These are phyloP conservation scores for Syndactyla subalaris DNA, from an alignment of 2,797 vertebrate species.

Conservation along the genomic window DNA sequence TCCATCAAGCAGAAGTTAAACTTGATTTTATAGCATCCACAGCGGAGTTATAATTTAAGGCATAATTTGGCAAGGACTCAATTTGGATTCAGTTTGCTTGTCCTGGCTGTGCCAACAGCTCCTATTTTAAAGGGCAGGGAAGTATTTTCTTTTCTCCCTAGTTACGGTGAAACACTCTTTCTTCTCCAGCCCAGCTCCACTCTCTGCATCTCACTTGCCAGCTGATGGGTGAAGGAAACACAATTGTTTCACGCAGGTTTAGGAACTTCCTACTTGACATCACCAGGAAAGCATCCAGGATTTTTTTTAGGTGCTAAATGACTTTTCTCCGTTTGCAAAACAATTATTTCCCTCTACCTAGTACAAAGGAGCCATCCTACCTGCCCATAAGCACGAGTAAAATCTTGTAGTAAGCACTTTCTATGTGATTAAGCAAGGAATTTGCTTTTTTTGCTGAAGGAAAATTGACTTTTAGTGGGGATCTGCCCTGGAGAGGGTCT, in stretches of 20 bases:
- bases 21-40: constrained; percentile 45
- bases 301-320: neutral
- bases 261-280: neutral
- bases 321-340: neutral
- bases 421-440: neutral
- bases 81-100: constrained; percentile 29
- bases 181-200: neutral
- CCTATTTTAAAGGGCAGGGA: constrained; percentile 57
- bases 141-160: constrained; percentile 52
- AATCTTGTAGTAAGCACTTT: neutral
- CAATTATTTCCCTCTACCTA: neutral
- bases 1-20: constrained; percentile 61
- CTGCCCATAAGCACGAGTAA: neutral
- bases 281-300: neutral
- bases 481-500: neutral
- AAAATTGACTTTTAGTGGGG: neutral
- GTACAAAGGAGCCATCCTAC: neutral
- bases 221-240: neutral
- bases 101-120: constrained; percentile 42
- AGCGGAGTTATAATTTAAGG: constrained; percentile 62
- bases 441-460: neutral
- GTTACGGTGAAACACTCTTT: neutral
- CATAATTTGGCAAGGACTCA: constrained; percentile 55
- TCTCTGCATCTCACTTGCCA: neutral
- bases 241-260: neutral